A percentile compares a stretch with the other conserved stretches of the same genome.
phyloP scores from a whole-genome alignment of 2,888 invertebrate genomes.

The Prenolepis imparis region DNA sequence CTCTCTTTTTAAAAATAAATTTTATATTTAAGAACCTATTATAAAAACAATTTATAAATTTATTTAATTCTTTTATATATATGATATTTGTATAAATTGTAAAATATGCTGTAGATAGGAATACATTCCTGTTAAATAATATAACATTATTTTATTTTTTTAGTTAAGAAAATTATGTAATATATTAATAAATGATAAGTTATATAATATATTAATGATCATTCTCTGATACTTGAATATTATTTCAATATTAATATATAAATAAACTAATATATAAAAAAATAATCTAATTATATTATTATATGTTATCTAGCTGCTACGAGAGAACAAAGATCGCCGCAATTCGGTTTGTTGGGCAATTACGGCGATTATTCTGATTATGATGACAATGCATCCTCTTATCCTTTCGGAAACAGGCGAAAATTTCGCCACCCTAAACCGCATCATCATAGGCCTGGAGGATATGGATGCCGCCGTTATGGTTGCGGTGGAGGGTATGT shows the following conservation, averaged over 20 bases:
- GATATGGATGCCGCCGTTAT: slow-evolving; percentile 62
- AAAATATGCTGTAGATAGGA: too few relatives aligned
- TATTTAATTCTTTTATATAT: background rate
- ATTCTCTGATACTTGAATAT: background rate
- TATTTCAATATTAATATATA: background rate
- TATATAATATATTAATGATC: background rate
- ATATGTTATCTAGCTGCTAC: slow-evolving; percentile 26
- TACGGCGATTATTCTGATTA: slow-evolving; percentile 70
- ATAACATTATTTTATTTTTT: background rate
- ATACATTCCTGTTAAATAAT: too few relatives aligned
- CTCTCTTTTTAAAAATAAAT: background rate
- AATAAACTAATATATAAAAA: background rate
- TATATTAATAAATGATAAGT: too few relatives aligned
- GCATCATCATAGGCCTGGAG: slow-evolving; percentile 60
- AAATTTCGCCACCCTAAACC: slow-evolving; percentile 61
- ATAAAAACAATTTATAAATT: background rate
- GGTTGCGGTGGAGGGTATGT: slow-evolving; percentile 67
- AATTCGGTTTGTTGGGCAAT: slow-evolving; percentile 66
- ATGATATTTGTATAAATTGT: too few relatives aligned
- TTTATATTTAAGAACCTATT: background rate
- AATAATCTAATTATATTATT: background rate
- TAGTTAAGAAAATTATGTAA: background rate
- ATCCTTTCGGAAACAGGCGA: slow-evolving; percentile 6
- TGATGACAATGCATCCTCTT: slow-evolving; percentile 16
- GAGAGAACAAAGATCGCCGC: slow-evolving; percentile 72